Base-by-base conservation (phyloP, 2,113 vertebrate species). In the Puma concolor region DNA sequence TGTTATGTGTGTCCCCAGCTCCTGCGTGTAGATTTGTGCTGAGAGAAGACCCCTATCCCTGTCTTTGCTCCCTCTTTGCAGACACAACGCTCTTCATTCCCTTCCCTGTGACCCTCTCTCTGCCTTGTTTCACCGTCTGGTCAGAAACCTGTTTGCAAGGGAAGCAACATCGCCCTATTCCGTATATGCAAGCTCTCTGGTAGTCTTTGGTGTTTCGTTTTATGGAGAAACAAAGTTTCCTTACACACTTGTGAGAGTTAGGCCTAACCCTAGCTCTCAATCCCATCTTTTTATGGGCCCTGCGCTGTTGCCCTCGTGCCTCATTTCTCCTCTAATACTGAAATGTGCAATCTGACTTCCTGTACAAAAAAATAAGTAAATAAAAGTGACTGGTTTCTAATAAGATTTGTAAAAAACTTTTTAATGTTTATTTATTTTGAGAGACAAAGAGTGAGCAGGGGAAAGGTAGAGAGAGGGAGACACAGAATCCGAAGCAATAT, bases 201-300 rank as follows among this genome's bases (percentile, higher is more conserved):
- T 98, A 98, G 97, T 96, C 95, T 98, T 96, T 90, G 85, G 60
- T 89, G 98, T 98, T 98, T 95, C 97, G 98, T 98, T 98, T 97
- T 97, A 97, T 98, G 98, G 98, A 98, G 97, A 98, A 98, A 98
- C 98, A 98, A 95, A 84, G 63, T 95, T 98, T 97, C 98, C 98
- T 98, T 98, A 98, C 97, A 98, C 96, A 97, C 98, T 99, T 98
- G 98, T 98, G 98, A 98, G 93, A 97, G 96, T 97, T 93, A 93
- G 36, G 97, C 98, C 96, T 95, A 97, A 89, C 92, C 92, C 90
- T 83, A 93, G 98, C 97, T 98, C 97, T 97, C 86, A 52, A 95
- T 90, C 91, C 98, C 95, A 95, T 98, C 82, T 97, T 84, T 92
- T 97, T 92, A 94, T 98, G 97, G 63, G 25, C 97, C 57, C 95